phyloP scores from a whole-genome alignment of 1,140 invertebrate species.

The Thaumetopoea pityocampa region DNA sequence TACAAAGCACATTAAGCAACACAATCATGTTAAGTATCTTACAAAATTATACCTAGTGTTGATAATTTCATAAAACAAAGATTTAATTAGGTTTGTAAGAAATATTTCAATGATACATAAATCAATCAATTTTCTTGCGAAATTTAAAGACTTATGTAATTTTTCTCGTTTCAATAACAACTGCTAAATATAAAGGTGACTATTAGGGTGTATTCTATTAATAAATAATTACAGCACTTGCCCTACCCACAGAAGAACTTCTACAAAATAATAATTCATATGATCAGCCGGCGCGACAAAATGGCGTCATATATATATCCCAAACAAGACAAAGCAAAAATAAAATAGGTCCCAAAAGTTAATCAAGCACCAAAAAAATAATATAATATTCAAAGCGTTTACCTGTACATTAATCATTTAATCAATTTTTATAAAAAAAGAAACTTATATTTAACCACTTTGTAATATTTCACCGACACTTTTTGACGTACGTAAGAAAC shows the following conservation, averaged over 20 bases:
- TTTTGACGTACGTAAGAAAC: constrained; percentile 64
- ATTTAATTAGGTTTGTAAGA: constrained; percentile 4
- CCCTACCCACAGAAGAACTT: constrained; percentile 22
- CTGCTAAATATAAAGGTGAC: constrained; percentile 9
- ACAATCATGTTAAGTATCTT: no score
- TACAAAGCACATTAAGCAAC: no score
- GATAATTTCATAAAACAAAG: no score
- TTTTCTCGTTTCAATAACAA: constrained; percentile 3
- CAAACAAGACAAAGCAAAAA: constrained; percentile 50
- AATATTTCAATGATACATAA: constrained; percentile 12
- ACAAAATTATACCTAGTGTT: no score
- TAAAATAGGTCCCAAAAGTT: constrained; percentile 3
- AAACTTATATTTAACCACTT: constrained; percentile 48
- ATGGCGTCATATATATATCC: constrained; percentile 71
- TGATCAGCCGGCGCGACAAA: constrained; percentile 73
- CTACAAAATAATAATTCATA: constrained; percentile 56
- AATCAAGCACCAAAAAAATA: constrained; percentile 9
- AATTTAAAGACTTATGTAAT: constrained; percentile 15
- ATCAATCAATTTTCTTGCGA: constrained; percentile 18
- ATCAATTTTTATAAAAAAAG: constrained; percentile 41
- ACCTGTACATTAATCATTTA: constrained; percentile 37
- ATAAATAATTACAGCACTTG: constrained; percentile 13
- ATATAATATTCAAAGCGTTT: constrained; percentile 12
- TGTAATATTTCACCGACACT: constrained; percentile 55
- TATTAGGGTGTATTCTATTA: constrained; percentile 3